Percentiles rank a stretch among this genome's conserved stretches.
Evolutionary conservation across 2,113 vertebrate genomes (phyloP).

Genomic region (Rhabdomys dilectus): DNA sequence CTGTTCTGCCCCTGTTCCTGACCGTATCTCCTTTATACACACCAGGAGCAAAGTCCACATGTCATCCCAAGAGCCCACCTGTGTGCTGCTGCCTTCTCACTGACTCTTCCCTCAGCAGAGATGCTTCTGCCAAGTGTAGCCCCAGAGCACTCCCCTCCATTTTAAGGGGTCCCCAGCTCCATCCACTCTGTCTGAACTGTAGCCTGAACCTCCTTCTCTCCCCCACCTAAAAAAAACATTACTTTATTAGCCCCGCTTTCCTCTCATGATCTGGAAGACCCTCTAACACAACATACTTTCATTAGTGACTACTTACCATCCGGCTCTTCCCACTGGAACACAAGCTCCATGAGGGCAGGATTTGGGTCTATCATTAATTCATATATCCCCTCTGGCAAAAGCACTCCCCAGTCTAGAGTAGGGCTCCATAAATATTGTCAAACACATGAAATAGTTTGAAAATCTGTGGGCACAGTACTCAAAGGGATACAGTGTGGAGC

Average conservation of each 20-base stretch:
- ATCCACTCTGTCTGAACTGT: background rate
- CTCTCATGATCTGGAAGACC: background rate
- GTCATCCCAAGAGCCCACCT: background rate
- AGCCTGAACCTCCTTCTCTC: too few species aligned
- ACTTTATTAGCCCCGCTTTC: background rate
- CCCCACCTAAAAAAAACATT: background rate
- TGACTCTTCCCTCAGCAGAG: background rate
- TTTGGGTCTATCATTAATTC: background rate
- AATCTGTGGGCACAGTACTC: background rate
- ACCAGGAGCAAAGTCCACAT: background rate
- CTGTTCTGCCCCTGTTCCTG: accelerated
- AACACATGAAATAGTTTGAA: background rate
- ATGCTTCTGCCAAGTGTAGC: background rate
- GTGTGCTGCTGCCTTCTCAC: background rate
- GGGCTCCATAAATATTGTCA: background rate
- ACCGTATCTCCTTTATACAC: accelerated
- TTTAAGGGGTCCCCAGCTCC: background rate
- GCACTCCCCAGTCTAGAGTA: background rate
- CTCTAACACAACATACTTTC: background rate
- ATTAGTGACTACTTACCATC: background rate
- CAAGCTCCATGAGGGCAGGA: background rate
- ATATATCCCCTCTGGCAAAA: background rate
- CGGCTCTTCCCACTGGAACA: background rate
- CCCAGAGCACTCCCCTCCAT: background rate
- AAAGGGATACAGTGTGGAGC: background rate